Evolutionary conservation across 2,888 invertebrate species (phyloP).

Genomic region (Pyrrhosoma nymphula): DNA sequence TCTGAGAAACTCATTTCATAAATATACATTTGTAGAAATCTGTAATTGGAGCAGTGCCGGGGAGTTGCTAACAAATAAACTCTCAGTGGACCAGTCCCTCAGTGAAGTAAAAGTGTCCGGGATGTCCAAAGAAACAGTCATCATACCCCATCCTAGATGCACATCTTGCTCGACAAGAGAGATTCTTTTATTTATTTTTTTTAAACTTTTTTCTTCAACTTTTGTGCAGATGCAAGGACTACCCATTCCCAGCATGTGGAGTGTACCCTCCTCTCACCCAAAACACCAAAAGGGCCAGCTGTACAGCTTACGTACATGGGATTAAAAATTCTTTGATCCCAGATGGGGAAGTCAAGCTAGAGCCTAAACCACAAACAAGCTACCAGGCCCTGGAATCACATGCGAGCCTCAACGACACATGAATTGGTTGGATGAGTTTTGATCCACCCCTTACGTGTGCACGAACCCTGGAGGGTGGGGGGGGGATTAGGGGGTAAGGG

Average conservation of each 20-base stretch:
- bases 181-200: conserved; percentile 41
- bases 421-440: conserved; percentile 59
- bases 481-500: not conserved
- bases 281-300: conserved; percentile 49
- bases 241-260: conserved; percentile 45
- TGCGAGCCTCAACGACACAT: conserved; percentile 44
- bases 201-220: conserved; percentile 19
- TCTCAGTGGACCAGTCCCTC: conserved; percentile 48
- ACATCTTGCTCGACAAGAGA: conserved; percentile 42
- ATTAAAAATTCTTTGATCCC: conserved; percentile 55
- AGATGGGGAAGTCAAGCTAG: conserved; percentile 56
- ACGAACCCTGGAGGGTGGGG: conserved; percentile 19
- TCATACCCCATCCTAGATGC: conserved; percentile 42
- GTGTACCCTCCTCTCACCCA: conserved; percentile 47
- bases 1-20: conserved; percentile 64
- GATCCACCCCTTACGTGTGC: conserved; percentile 49
- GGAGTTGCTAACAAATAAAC: conserved; percentile 14
- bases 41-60: conserved; percentile 55
- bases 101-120: conserved; percentile 14
- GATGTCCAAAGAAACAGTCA: conserved; percentile 28
- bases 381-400: conserved; percentile 38
- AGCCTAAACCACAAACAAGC: conserved; percentile 60
- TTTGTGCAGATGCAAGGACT: conserved; percentile 66
- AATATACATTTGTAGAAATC: conserved; percentile 64
- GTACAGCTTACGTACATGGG: conserved; percentile 55